Evolutionary conservation across 2,888 invertebrate genomes (phyloP).

Genomic region (Nowickia ferox): DNA sequence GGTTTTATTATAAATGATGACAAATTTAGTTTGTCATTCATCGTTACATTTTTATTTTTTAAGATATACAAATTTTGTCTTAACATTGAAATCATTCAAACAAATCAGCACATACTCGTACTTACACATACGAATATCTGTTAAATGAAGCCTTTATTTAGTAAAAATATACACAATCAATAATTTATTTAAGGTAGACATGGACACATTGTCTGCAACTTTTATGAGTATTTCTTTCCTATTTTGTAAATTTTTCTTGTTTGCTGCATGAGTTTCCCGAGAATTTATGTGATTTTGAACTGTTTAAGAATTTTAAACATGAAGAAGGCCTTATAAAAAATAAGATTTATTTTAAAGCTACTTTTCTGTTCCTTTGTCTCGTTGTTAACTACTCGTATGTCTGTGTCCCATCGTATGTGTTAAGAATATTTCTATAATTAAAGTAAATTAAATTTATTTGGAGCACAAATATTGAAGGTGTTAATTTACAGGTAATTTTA

Average conservation of each 20-base stretch:
- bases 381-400: background rate
- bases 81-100: slow-evolving; percentile 26
- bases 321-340: slow-evolving; percentile 12
- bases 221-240: slow-evolving; percentile 20
- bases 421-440: slow-evolving; percentile 44
- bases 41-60: background rate
- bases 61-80: slow-evolving; percentile 15
- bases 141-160: slow-evolving; percentile 24
- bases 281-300: slow-evolving; percentile 51
- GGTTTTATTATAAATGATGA: slow-evolving; percentile 32
- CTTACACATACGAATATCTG: background rate
- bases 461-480: slow-evolving; percentile 44
- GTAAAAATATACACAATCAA: slow-evolving; percentile 29
- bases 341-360: slow-evolving; percentile 9
- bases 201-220: background rate
- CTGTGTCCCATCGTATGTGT: slow-evolving; percentile 47
- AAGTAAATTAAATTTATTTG: slow-evolving; percentile 25
- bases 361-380: slow-evolving; percentile 28
- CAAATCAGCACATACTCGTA: background rate
- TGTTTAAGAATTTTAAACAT: slow-evolving; percentile 59
- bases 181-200: slow-evolving; percentile 54
- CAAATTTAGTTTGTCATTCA: background rate
- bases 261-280: slow-evolving; percentile 29
- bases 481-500: slow-evolving; percentile 33
- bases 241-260: slow-evolving; percentile 23